A percentile compares a stretch with the other conserved stretches of the same genome.
Conservation (phyloP, 2,113 vertebrate species). For the Tragulus kanchil region DNA sequence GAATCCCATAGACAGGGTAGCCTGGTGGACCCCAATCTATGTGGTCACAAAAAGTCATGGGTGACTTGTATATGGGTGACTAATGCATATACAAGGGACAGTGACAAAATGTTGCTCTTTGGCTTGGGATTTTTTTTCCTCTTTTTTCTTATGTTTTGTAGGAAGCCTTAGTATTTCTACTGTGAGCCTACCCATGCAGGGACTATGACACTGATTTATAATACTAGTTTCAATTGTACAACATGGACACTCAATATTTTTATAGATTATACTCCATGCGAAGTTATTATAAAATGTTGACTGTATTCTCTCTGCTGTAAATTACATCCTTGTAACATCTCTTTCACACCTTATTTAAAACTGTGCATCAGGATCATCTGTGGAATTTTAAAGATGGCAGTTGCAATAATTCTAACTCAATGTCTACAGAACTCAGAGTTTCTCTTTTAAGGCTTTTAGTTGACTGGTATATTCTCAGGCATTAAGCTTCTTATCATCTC, state of each 20-base stretch:
- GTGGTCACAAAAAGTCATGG: no score
- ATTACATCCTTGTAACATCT: not conserved
- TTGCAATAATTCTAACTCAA: not conserved
- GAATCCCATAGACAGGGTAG: no score
- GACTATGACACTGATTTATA: not conserved
- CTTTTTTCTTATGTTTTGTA: not conserved
- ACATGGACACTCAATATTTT: not conserved
- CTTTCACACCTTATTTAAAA: not conserved
- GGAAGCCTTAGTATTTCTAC: not conserved
- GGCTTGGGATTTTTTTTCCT: not conserved
- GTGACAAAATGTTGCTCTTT: not conserved
- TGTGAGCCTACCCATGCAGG: not conserved
- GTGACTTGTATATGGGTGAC: no score
- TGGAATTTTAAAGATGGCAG: not conserved
- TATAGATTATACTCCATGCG: not conserved
- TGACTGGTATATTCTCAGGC: not conserved
- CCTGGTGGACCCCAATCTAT: no score
- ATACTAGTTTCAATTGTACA: not conserved
- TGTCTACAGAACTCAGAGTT: not conserved
- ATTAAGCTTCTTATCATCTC: not conserved
- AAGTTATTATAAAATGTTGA: not conserved
- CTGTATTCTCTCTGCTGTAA: not conserved
- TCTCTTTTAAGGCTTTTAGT: not conserved
- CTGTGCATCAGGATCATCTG: not conserved
- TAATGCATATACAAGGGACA: not conserved